A percentile compares a stretch with the other conserved stretches of the same genome.
Evolutionary conservation across 2,888 invertebrate species (phyloP).

Genomic region (Auanema freiburgensis): DNA sequence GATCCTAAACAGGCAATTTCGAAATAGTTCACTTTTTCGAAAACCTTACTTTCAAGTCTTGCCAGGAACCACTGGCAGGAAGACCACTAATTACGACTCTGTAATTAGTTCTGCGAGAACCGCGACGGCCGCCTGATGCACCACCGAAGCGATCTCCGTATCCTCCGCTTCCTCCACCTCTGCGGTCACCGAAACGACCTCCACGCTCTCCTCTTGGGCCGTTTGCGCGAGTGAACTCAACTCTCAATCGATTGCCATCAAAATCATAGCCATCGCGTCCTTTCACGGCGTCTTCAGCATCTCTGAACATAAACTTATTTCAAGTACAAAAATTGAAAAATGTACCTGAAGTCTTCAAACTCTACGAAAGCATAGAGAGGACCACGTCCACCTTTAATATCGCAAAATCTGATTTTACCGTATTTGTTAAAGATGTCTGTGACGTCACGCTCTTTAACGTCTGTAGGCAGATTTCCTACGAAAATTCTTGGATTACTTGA

Average conservation of each 20-base stretch:
- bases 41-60: constrained; percentile 64
- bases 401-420: constrained; percentile 96
- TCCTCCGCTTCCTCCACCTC: constrained; percentile 72
- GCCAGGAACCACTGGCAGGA: constrained; percentile 87
- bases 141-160: constrained; percentile 58
- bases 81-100: constrained; percentile 83
- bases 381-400: constrained; percentile 93
- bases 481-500: constrained; percentile 68
- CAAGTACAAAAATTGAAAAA: too few species aligned
- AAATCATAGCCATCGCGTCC: constrained; percentile 93
- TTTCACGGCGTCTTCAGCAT: constrained; percentile 53
- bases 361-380: constrained; percentile 99
- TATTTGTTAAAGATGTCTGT: constrained; percentile 74
- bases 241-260: constrained; percentile 91
- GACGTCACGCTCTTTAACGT: constrained; percentile 95
- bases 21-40: neutral
- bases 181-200: constrained; percentile 38
- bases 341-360: constrained; percentile 92
- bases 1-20: constrained; percentile 71
- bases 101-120: constrained; percentile 78
- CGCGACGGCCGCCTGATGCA: constrained; percentile 19
- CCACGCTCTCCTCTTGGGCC: constrained; percentile 56
- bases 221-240: constrained; percentile 89
- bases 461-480: constrained; percentile 98
- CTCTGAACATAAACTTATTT: constrained; percentile 32